A percentile compares a stretch with the other conserved stretches of the same genome.
These are phyloP conservation scores for Calidris pygmaea DNA, from an alignment of 2,113 vertebrate genomes.

Conservation along the genomic window DNA sequence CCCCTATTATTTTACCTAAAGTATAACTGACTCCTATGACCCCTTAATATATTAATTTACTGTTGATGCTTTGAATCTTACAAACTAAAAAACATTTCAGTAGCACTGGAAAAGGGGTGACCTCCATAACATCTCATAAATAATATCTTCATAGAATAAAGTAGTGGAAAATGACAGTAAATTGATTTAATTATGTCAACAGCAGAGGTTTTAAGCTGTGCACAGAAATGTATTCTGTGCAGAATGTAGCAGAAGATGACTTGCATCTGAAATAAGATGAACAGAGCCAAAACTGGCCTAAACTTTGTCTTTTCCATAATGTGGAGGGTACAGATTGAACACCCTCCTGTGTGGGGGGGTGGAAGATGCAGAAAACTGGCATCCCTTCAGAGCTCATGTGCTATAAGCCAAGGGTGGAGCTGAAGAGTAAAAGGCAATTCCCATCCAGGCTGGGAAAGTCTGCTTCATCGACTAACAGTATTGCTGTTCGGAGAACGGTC, in stretches of 20 bases:
- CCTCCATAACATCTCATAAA: neutral
- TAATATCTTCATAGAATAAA: neutral
- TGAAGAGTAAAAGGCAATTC: neutral
- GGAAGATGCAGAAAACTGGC: neutral
- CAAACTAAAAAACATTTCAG: neutral
- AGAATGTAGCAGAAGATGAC: neutral
- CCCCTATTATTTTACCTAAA: neutral
- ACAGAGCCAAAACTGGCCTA: neutral
- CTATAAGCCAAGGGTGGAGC: neutral
- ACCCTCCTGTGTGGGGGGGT: neutral
- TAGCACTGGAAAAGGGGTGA: neutral
- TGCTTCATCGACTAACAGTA: accelerated
- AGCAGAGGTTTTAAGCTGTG: neutral
- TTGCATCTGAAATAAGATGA: neutral
- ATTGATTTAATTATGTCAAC: neutral
- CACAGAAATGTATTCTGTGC: neutral
- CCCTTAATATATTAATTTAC: neutral
- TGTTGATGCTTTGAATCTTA: neutral
- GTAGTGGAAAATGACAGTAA: neutral
- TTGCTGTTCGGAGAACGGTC: constrained; percentile 9
- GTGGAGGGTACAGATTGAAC: neutral
- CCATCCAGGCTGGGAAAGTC: neutral
- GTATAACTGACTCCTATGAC: neutral
- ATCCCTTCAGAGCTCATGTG: neutral
- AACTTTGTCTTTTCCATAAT: neutral